Conservation (phyloP, 2,888 invertebrate genomes). For the Seira musarum region DNA sequence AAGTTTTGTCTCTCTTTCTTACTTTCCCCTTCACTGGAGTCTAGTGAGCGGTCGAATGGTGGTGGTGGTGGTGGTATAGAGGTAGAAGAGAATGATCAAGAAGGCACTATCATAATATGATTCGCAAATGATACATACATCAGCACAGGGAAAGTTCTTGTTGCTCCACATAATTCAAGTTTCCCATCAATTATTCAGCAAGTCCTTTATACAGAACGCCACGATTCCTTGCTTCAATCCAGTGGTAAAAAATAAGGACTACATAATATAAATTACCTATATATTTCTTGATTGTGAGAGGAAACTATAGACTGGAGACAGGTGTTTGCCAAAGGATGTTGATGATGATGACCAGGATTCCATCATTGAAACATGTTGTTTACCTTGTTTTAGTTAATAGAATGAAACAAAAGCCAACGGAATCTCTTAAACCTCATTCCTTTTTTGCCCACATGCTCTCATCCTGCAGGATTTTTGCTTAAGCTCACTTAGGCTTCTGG, state of each 20-base stretch:
- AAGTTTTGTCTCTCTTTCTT: background rate
- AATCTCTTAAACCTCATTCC: constrained; percentile 2
- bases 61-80: too few species aligned
- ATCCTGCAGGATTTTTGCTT: too few species aligned
- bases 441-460: background rate
- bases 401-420: constrained; percentile 5
- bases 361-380: background rate
- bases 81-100: too few species aligned
- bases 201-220: background rate
- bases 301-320: background rate
- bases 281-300: too few species aligned
- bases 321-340: constrained; percentile 1
- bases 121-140: background rate
- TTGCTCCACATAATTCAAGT: constrained; percentile 8
- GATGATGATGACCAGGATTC: background rate
- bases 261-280: too few species aligned
- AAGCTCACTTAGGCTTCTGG: too few species aligned
- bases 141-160: background rate
- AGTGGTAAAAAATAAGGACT: too few species aligned
- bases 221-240: background rate
- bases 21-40: background rate
- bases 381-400: constrained; percentile 5
- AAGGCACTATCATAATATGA: too few species aligned
- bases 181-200: constrained; percentile 11
- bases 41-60: too few species aligned